These are phyloP conservation scores for Butastur rufipennis DNA, from an alignment of 2,113 vertebrate species.

Conservation along the genomic window DNA sequence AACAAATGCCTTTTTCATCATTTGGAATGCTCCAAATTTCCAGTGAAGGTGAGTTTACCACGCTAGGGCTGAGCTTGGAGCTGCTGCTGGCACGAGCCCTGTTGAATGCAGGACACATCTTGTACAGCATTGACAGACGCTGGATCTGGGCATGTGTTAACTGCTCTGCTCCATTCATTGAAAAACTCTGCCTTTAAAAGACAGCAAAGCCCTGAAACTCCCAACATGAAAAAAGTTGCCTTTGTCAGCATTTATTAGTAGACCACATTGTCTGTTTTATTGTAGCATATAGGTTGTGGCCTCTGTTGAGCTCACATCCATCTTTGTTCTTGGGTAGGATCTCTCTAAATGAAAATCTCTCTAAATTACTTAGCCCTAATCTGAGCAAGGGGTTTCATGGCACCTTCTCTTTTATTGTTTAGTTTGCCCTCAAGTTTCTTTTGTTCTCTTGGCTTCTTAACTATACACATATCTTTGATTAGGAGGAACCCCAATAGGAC, in stretches of 20 bases:
- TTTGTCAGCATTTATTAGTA: neutral
- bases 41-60: neutral
- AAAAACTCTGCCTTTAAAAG: neutral
- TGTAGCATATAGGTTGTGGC: neutral
- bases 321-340: neutral
- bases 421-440: neutral
- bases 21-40: neutral
- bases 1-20: neutral
- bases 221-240: neutral
- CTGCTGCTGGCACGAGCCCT: rapidly evolving
- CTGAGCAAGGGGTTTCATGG: neutral
- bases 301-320: neutral
- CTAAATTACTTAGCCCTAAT: neutral
- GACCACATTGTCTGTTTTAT: neutral
- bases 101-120: neutral
- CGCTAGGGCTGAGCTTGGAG: neutral
- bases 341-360: neutral
- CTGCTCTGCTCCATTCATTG: neutral
- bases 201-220: neutral
- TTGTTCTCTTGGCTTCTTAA: neutral
- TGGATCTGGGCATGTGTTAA: rapidly evolving
- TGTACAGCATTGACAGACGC: neutral
- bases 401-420: neutral
- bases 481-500: neutral
- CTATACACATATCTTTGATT: neutral